phyloP scores from a whole-genome alignment of 2,113 vertebrate species.

The Sander lucioperca region DNA sequence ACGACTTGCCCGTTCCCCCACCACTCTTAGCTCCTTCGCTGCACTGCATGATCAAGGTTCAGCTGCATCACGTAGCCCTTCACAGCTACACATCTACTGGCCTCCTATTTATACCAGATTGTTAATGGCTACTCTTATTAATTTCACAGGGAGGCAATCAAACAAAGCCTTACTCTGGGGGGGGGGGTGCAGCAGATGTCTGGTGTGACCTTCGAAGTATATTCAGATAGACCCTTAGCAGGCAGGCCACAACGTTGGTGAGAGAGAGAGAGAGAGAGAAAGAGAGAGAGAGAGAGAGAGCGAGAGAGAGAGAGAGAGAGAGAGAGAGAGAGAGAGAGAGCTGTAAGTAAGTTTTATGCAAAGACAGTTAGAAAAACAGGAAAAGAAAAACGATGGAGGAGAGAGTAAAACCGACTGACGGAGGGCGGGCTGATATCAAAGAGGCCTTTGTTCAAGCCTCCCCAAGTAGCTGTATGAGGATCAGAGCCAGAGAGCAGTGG shows the following conservation, averaged over 20 bases:
- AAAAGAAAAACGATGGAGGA: conserved; percentile 5
- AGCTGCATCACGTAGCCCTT: conserved; percentile 37
- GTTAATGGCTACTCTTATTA: conserved; percentile 69
- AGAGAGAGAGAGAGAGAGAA: neutral
- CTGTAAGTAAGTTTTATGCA: neutral
- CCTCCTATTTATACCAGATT: conserved; percentile 61
- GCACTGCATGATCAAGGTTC: conserved; percentile 40
- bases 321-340: neutral
- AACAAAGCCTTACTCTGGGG: conserved; percentile 60
- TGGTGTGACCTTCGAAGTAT: conserved; percentile 68
- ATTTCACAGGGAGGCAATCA: conserved; percentile 74
- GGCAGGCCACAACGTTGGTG: conserved; percentile 44
- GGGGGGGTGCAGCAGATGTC: conserved; percentile 59
- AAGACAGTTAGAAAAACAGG: conserved; percentile 34
- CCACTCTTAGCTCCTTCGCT: conserved; percentile 13
- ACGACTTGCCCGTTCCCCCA: conserved; percentile 21
- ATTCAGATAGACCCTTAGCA: conserved; percentile 32
- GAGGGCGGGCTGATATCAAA: conserved; percentile 68
- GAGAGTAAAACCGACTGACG: conserved; percentile 31
- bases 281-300: neutral
- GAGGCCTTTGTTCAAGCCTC: conserved; percentile 65
- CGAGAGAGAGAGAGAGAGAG: neutral
- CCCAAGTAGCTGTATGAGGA: conserved; percentile 64
- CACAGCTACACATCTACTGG: conserved; percentile 38
- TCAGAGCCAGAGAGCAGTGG: conserved; percentile 71